These are phyloP conservation scores for Malacoctenus gilli DNA, from an alignment of 2,797 vertebrate species.

Conservation along the genomic window DNA sequence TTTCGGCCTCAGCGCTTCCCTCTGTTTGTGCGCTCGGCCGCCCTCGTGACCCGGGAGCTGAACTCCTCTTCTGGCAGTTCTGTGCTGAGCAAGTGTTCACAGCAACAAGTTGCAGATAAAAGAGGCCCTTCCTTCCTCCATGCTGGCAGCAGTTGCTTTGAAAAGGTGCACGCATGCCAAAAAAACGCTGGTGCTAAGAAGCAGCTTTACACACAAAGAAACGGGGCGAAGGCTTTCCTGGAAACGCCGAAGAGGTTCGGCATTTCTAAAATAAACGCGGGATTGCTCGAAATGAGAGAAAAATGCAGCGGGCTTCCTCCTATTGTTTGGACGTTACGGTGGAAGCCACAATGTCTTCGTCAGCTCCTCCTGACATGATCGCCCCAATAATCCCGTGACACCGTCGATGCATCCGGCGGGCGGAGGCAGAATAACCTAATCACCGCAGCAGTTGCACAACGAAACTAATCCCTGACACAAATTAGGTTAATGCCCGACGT, in stretches of 20 bases:
- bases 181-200: conserved; percentile 40
- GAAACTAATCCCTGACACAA: conserved; percentile 27
- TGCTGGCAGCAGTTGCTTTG: conserved; percentile 59
- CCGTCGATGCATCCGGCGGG: conserved; percentile 25
- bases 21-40: conserved; percentile 37
- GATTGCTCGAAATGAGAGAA: conserved; percentile 68
- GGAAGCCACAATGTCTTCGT: conserved; percentile 62
- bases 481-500: too few species aligned
- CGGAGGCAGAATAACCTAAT: conserved; percentile 34
- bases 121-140: conserved; percentile 69
- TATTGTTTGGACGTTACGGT: conserved; percentile 67
- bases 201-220: conserved; percentile 47
- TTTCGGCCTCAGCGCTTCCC: conserved; percentile 33
- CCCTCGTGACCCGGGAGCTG: conserved; percentile 35
- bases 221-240: conserved; percentile 56
- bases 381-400: conserved; percentile 45
- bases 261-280: conserved; percentile 63
- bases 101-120: conserved; percentile 57
- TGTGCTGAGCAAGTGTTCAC: conserved; percentile 60
- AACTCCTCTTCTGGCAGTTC: conserved; percentile 36
- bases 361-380: conserved; percentile 62
- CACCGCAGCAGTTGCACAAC: conserved; percentile 7
- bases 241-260: conserved; percentile 60
- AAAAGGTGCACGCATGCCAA: conserved; percentile 56
- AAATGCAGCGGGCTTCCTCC: conserved; percentile 65